Percentiles rank a stretch among this genome's conserved stretches.
Conservation (phyloP, 1,140 invertebrate species). For the Lasaia peninsularis region DNA sequence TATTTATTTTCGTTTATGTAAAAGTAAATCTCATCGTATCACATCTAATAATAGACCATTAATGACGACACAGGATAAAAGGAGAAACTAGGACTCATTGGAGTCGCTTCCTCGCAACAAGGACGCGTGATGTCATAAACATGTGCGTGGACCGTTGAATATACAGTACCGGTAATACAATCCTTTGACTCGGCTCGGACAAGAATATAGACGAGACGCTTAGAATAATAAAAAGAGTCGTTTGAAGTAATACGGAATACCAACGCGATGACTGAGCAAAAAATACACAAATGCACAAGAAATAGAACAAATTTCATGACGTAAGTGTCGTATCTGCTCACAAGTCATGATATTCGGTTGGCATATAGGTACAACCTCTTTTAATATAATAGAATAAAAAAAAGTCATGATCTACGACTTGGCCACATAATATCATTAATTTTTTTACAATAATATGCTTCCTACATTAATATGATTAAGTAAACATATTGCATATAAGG, state of each 20-base stretch:
- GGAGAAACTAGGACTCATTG: conserved; percentile 63
- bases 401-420: too few species aligned
- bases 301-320: too few species aligned
- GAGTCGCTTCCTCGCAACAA: conserved; percentile 62
- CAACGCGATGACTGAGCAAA: too few species aligned
- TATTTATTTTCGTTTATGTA: not conserved
- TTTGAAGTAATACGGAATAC: not conserved
- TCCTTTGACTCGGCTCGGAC: not conserved
- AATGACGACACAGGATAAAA: conserved; percentile 69
- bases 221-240: not conserved
- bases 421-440: too few species aligned
- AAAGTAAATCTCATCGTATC: not conserved
- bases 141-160: conserved; percentile 44
- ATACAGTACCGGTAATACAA: conserved; percentile 35
- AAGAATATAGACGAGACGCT: not conserved
- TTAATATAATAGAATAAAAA: too few species aligned
- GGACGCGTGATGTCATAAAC: conserved; percentile 67
- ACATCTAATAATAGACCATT: conserved; percentile 49
- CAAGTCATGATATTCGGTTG: too few species aligned
- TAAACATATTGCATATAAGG: too few species aligned
- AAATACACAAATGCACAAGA: too few species aligned
- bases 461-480: too few species aligned
- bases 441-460: too few species aligned
- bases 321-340: too few species aligned
- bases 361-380: too few species aligned